A percentile compares a stretch with the other conserved stretches of the same genome.
Evolutionary conservation across 1,140 invertebrate genomes (phyloP).

Genomic region (Meloidogyne chitwoodi): DNA sequence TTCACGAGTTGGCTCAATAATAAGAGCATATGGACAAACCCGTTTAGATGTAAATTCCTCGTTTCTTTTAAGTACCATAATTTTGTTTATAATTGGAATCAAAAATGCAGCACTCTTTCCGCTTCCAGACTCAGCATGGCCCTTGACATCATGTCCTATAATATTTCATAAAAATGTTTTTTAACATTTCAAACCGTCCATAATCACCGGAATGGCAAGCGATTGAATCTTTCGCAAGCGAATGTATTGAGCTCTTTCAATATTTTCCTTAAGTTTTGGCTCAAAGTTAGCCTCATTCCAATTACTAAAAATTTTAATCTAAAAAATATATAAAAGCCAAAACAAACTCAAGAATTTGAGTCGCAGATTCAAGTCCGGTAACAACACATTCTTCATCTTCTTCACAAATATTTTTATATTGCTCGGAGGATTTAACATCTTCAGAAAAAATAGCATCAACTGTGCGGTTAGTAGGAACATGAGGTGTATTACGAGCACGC

Average conservation of each 20-base stretch:
- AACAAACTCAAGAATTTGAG: neutral
- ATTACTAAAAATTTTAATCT: slow-evolving; percentile 11
- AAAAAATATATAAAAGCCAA: neutral
- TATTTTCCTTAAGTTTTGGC: slow-evolving; percentile 16
- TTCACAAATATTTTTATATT: slow-evolving; percentile 25
- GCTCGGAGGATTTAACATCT: slow-evolving; percentile 6
- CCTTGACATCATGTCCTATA: slow-evolving; percentile 49
- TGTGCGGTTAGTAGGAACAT: slow-evolving; percentile 15
- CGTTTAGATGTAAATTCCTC: slow-evolving; percentile 69
- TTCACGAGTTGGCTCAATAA: slow-evolving; percentile 90
- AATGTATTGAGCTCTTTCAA: slow-evolving; percentile 25
- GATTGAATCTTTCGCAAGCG: slow-evolving; percentile 29
- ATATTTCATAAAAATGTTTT: neutral
- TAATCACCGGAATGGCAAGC: slow-evolving; percentile 29
- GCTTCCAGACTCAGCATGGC: slow-evolving; percentile 61
- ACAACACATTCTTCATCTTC: slow-evolving; percentile 29
- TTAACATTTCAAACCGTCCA: slow-evolving; percentile 17
- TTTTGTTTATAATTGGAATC: slow-evolving; percentile 88
- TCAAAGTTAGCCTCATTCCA: slow-evolving; percentile 29
- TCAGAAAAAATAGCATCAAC: slow-evolving; percentile 30
- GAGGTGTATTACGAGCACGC: neutral
- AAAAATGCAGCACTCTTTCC: slow-evolving; percentile 95
- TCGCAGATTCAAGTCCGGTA: slow-evolving; percentile 2
- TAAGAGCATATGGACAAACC: slow-evolving; percentile 84
- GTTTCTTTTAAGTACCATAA: slow-evolving; percentile 70